phyloP scores from a whole-genome alignment of 2,113 vertebrate species.

The Pelusios castaneus region DNA sequence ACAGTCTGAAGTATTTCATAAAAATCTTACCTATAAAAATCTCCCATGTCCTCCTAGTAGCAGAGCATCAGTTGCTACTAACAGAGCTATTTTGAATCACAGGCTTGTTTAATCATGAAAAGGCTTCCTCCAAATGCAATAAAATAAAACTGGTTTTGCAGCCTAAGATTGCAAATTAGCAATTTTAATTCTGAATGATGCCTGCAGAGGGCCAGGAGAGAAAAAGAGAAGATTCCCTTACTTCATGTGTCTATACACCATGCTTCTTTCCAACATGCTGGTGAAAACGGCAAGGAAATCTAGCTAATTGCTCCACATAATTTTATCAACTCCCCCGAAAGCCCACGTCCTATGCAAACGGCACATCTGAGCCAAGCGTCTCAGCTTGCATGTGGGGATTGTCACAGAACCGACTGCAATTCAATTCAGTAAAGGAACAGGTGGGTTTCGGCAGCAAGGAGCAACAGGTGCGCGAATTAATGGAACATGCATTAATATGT shows the following conservation, averaged over 20 bases:
- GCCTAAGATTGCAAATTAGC: background rate
- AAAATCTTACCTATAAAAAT: background rate
- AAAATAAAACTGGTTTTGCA: background rate
- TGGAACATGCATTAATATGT: too few species aligned
- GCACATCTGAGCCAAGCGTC: conserved; percentile 15
- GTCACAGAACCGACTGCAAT: background rate
- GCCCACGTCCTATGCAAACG: background rate
- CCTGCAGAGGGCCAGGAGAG: background rate
- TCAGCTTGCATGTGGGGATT: background rate
- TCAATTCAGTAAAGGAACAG: background rate
- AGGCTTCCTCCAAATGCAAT: background rate
- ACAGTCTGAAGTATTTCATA: background rate
- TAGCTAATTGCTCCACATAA: background rate
- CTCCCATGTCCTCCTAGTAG: background rate
- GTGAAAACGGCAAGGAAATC: background rate
- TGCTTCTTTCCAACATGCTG: rapidly evolving
- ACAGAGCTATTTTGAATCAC: rapidly evolving
- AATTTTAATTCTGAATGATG: rapidly evolving
- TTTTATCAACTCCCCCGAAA: background rate
- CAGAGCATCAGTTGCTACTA: background rate
- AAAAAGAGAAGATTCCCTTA: background rate
- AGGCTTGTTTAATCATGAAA: rapidly evolving
- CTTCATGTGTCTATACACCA: background rate
- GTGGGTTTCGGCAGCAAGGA: background rate
- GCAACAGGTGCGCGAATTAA: too few species aligned